phyloP scores from a whole-genome alignment of 2,113 vertebrate genomes.

The Marmota flaviventris region DNA sequence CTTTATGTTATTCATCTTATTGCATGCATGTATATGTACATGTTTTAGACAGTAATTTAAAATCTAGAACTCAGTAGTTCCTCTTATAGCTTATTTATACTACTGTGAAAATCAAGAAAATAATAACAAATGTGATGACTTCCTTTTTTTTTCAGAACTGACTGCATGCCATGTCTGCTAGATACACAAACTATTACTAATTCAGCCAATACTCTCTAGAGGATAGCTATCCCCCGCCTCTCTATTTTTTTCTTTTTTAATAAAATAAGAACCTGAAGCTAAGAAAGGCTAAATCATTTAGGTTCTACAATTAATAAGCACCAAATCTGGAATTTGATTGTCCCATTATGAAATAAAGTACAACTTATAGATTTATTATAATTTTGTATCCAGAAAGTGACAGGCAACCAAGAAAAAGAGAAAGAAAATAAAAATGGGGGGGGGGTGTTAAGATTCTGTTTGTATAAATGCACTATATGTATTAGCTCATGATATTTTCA shows the following conservation, averaged over 20 bases:
- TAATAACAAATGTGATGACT: conserved; percentile 5
- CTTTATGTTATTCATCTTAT: neutral
- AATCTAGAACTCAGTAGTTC: neutral
- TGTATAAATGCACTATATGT: neutral
- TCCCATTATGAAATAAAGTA: neutral
- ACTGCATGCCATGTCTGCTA: neutral
- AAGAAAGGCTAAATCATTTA: neutral
- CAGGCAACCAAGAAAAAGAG: neutral
- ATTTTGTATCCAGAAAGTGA: neutral
- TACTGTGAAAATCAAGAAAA: neutral
- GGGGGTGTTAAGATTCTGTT: neutral
- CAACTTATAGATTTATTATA: neutral
- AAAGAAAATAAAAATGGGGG: no score
- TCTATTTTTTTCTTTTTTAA: neutral
- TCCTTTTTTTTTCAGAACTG: neutral
- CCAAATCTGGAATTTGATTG: neutral
- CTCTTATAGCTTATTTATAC: neutral
- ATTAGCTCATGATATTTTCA: neutral
- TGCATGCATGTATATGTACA: neutral
- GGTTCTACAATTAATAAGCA: neutral
- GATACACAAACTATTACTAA: neutral
- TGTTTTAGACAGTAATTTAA: neutral
- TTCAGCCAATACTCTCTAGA: neutral
- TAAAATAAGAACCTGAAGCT: conserved; percentile 12
- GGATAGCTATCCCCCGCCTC: neutral